Conservation (phyloP, 2,797 vertebrate species). For the Hylomyscus alleni region DNA sequence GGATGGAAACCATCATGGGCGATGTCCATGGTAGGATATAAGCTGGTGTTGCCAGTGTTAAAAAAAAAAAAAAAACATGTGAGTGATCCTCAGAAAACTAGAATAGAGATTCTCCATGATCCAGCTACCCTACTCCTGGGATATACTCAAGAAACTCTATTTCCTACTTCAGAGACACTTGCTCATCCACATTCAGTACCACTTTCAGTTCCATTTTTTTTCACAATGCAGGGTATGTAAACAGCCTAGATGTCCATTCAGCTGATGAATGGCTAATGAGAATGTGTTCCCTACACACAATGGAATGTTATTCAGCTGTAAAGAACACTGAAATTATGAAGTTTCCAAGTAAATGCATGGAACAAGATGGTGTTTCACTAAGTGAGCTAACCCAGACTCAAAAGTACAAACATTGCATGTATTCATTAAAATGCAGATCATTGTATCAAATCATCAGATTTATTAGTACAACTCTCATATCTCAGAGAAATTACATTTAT, state of each 20-base stretch:
- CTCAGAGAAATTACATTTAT: neutral
- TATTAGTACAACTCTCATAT: neutral
- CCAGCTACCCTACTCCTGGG: neutral
- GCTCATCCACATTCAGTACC: neutral
- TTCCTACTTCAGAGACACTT: neutral
- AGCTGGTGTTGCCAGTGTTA: neutral
- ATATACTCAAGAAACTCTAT: neutral
- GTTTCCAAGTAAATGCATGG: too few relatives aligned
- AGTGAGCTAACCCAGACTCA: neutral
- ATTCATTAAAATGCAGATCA: neutral
- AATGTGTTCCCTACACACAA: too few relatives aligned
- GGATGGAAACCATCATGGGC: neutral
- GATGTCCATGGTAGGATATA: neutral
- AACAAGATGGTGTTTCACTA: too few relatives aligned
- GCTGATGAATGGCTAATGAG: too few relatives aligned
- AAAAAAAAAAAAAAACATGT: neutral
- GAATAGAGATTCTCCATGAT: too few relatives aligned
- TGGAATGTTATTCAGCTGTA: too few relatives aligned
- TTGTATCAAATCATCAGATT: neutral
- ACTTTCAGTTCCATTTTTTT: too few relatives aligned
- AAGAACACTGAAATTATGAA: too few relatives aligned
- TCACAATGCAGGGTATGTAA: too few relatives aligned
- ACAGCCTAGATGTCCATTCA: too few relatives aligned
- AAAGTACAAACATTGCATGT: too few relatives aligned
- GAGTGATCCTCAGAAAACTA: neutral